phyloP scores from a whole-genome alignment of 2,797 vertebrate genomes.

The Gephyroberyx darwinii region DNA sequence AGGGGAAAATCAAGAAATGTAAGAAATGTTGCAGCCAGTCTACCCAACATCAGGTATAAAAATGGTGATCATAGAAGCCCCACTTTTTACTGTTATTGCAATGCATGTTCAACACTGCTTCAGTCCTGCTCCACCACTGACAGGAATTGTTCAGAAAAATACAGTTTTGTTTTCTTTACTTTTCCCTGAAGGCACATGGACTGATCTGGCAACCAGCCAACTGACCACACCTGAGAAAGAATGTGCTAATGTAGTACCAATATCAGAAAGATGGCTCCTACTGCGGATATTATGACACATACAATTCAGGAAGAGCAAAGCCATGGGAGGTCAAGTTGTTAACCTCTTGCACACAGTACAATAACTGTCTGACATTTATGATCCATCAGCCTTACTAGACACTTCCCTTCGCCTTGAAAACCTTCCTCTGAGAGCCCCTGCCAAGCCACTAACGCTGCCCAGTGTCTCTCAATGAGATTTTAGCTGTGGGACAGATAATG shows the following conservation, averaged over 20 bases:
- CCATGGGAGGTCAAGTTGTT: not conserved
- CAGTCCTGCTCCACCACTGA: not conserved
- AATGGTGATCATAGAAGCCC: not conserved
- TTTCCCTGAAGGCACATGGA: not conserved
- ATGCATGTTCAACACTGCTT: not conserved
- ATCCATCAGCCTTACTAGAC: slow-evolving; percentile 7
- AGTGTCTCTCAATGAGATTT: not conserved
- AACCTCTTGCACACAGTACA: not conserved
- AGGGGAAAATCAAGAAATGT: not conserved
- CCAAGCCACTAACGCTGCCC: not conserved
- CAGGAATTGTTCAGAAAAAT: too few relatives aligned
- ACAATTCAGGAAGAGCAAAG: slow-evolving; percentile 14
- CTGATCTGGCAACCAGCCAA: not conserved
- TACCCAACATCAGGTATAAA: not conserved
- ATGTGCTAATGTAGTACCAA: not conserved
- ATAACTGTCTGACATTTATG: not conserved
- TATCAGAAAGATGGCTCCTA: not conserved
- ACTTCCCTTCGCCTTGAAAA: slow-evolving; percentile 11
- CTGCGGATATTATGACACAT: not conserved
- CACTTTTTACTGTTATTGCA: too few relatives aligned
- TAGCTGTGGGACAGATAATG: slow-evolving; percentile 9
- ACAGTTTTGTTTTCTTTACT: too few relatives aligned
- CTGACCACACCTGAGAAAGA: not conserved
- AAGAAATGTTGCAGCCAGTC: not conserved
- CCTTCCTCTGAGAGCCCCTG: slow-evolving; percentile 10